Evolutionary conservation across 2,888 invertebrate species (phyloP), one percentile per base, ranked within the genome.

Genomic region (Ormyrus nitidulus): DNA sequence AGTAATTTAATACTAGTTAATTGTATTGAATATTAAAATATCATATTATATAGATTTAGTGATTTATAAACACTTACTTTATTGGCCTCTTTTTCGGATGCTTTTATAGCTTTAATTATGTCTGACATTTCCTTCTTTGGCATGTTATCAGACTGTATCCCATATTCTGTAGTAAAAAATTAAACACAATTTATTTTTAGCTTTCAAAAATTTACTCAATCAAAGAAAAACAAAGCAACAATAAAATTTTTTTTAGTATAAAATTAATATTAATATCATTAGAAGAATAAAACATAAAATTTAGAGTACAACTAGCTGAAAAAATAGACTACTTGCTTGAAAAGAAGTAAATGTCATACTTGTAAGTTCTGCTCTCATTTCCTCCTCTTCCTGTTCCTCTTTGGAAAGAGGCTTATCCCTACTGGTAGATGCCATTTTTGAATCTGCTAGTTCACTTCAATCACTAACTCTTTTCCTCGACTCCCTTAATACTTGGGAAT

Each of bases 71-170:
- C 83, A 82, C 80, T 83, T 54, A 78, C 79, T 64, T 79, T 83
- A 48, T 65, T 73, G 10, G 78, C 77, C 8, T 80, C 65, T 54
- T 82, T 84, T 4, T 34, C 34, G 2, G 88, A 87, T 58, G 84
- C 84, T 4, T 84, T 82, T 11, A 88, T 53, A 3, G 78, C 71
- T 5, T 59, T 19, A 0, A 88, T 49, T 9, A 86, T 9, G 0
- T 77, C 0, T 79, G 83, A 83, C 88, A 88, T 88, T 6, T 87
- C 59, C 0, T 75, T 13, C 0, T 75, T 74, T 0, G 66, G n/a
- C 80, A 86, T 83, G 5, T 82, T 34, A 4, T 34, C 34, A 34
- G 1, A 0, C 34, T 34, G 2, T 34, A 34, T 34, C 34, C 34
- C 34, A 34, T 34, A 3, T 34, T 3, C 34, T 34, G 34, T 34